phyloP scores from a whole-genome alignment of 2,113 vertebrate species.

The Rhabdomys dilectus region DNA sequence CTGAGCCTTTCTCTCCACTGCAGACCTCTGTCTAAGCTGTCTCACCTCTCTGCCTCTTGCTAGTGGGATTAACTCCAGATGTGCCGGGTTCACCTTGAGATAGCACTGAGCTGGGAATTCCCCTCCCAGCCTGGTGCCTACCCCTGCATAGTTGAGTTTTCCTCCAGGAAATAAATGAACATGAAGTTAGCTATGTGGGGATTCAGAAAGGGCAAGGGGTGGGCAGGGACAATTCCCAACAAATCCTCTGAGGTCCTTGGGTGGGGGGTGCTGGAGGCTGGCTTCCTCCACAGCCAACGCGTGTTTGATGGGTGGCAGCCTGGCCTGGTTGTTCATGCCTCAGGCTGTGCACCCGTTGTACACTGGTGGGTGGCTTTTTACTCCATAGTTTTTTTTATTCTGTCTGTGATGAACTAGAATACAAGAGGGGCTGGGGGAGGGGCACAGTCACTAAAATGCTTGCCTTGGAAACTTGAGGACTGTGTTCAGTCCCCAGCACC shows the following conservation, averaged over 20 bases:
- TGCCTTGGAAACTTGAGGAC: background rate
- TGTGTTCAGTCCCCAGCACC: background rate
- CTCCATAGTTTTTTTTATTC: background rate
- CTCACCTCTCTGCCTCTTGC: background rate
- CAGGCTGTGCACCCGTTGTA: background rate
- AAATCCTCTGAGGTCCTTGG: background rate
- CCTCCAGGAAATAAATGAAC: slow-evolving; percentile 61
- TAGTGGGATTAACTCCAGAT: slow-evolving; percentile 80
- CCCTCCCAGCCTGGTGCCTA: background rate
- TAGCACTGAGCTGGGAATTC: slow-evolving; percentile 73
- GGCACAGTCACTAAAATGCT: background rate
- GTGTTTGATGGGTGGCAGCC: background rate
- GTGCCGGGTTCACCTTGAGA: slow-evolving; percentile 46
- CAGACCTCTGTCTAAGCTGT: background rate
- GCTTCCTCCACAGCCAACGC: background rate
- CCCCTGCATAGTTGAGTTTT: background rate
- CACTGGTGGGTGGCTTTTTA: accelerated
- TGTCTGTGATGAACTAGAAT: background rate
- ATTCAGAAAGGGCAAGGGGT: background rate
- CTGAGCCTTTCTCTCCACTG: background rate
- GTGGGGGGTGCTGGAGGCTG: background rate
- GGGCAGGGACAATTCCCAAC: slow-evolving; percentile 41
- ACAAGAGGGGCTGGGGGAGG: no score
- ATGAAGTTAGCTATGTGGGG: slow-evolving; percentile 50
- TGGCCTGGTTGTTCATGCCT: background rate